These are phyloP conservation scores for Meleagris gallopavo DNA, from an alignment of 2,113 vertebrate genomes.

Conservation along the genomic window DNA sequence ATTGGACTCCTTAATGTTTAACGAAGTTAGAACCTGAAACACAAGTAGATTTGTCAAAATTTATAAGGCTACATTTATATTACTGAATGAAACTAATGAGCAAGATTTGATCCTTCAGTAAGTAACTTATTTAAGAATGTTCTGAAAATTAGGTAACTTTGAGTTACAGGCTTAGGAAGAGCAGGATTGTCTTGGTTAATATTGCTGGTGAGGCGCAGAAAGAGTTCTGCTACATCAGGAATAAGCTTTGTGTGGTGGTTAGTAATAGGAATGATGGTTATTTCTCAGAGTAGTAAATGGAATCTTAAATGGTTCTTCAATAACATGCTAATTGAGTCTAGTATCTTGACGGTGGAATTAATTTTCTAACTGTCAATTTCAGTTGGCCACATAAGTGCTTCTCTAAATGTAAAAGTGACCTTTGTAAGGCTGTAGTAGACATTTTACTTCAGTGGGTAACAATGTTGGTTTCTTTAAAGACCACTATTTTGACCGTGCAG, in stretches of 20 bases:
- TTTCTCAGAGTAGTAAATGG: background rate
- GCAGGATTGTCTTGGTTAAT: background rate
- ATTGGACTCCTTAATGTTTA: background rate
- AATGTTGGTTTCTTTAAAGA: background rate
- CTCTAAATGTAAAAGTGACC: slow-evolving; percentile 31
- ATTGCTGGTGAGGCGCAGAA: background rate
- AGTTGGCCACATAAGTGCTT: background rate
- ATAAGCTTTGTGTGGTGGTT: background rate
- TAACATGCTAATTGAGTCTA: slow-evolving; percentile 36
- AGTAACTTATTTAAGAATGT: background rate
- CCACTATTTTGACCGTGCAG: background rate
- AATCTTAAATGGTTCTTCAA: slow-evolving; percentile 57
- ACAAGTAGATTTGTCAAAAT: background rate
- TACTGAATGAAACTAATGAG: background rate
- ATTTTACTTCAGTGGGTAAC: background rate
- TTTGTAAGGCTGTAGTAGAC: background rate
- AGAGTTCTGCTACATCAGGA: background rate
- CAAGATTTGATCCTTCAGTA: background rate
- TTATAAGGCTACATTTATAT: background rate
- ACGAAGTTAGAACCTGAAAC: background rate
- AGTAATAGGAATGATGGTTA: background rate
- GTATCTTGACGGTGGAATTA: slow-evolving; percentile 41
- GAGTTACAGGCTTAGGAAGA: background rate
- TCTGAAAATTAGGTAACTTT: background rate
- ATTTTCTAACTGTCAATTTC: slow-evolving; percentile 43